A percentile compares a stretch with the other conserved stretches of the same genome.
Conservation (phyloP, 2,888 invertebrate genomes). For the Strigamia maritima region DNA sequence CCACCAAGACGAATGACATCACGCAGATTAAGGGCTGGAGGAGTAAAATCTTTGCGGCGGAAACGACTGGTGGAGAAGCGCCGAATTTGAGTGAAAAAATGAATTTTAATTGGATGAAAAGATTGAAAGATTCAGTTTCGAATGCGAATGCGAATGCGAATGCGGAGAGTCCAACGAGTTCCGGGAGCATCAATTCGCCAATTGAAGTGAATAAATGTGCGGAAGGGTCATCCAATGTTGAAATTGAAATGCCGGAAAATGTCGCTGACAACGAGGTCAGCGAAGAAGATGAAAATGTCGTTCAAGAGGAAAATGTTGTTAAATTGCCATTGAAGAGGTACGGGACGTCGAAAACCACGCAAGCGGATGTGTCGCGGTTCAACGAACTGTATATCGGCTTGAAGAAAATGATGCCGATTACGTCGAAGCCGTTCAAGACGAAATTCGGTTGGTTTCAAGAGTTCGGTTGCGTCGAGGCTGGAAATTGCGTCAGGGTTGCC, state of each 20-base stretch:
- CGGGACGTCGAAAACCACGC: neutral
- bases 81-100: neutral
- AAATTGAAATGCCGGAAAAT: neutral
- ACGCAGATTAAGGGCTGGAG: constrained; percentile 52
- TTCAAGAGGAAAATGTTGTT: neutral
- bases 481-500: neutral
- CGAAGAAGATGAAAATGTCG: neutral
- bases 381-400: neutral
- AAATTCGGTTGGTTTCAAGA: constrained; percentile 34
- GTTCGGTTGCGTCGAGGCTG: neutral
- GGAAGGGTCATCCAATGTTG: neutral
- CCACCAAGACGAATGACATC: constrained; percentile 51
- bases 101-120: neutral
- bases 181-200: neutral
- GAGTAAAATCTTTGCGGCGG: constrained; percentile 40
- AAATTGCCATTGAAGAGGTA: neutral
- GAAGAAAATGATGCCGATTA: neutral
- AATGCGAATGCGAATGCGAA: too few species aligned
- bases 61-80: constrained; percentile 18
- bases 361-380: neutral
- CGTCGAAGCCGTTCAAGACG: neutral
- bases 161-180: neutral
- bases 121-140: neutral
- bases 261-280: neutral
- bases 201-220: neutral